Evolutionary conservation across 1,140 invertebrate species (phyloP).

Genomic region (Euura lappo): DNA sequence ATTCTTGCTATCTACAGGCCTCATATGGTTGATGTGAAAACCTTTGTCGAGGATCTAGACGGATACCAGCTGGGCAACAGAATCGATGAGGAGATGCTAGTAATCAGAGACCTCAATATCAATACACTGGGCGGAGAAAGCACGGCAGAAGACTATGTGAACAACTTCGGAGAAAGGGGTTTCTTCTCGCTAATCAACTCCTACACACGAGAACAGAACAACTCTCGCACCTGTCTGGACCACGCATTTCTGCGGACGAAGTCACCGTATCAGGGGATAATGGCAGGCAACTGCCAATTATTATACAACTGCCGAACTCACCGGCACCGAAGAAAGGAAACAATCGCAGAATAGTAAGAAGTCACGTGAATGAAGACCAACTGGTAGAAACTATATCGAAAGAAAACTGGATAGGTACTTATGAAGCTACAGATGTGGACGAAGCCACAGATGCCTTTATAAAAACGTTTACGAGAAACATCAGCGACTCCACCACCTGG

Average conservation of each 20-base stretch:
- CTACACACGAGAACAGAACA: neutral
- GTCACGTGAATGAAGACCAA: neutral
- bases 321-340: neutral
- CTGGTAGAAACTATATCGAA: neutral
- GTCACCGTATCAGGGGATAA: neutral
- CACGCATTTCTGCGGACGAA: conserved; percentile 3
- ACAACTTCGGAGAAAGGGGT: neutral
- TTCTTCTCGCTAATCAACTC: conserved; percentile 12
- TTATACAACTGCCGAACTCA: conserved; percentile 1
- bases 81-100: neutral
- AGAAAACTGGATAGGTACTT: neutral
- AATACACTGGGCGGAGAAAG: conserved; percentile 8
- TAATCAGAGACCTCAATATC: conserved; percentile 10
- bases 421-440: neutral
- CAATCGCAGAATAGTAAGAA: neutral
- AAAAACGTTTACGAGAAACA: neutral
- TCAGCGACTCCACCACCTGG: neutral
- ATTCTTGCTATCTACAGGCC: conserved; percentile 4
- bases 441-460: neutral
- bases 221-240: conserved; percentile 9
- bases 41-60: neutral
- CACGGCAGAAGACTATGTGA: conserved; percentile 10
- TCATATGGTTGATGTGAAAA: neutral
- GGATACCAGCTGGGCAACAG: neutral
- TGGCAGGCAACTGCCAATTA: conserved; percentile 6